These are phyloP conservation scores for Drosophila arawakana DNA, from an alignment of 1,140 invertebrate genomes.

Conservation along the genomic window DNA sequence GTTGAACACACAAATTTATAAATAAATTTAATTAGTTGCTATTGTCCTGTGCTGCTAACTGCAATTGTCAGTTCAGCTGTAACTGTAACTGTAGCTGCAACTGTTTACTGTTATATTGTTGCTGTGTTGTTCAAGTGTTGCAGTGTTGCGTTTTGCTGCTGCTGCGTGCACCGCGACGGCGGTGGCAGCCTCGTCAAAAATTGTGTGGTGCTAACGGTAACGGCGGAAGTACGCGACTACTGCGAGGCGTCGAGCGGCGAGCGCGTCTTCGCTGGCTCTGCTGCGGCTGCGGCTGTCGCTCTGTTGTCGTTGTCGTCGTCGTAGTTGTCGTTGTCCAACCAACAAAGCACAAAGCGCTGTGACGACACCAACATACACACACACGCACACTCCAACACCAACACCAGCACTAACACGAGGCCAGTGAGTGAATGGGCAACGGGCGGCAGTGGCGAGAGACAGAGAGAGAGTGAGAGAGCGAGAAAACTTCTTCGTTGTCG, in stretches of 20 bases:
- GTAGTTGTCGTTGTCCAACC: slow-evolving; percentile 53
- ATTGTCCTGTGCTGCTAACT: neutral
- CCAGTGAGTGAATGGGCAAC: slow-evolving; percentile 47
- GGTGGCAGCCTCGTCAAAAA: slow-evolving; percentile 46
- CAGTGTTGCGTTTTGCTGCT: slow-evolving; percentile 22
- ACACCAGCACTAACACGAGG: slow-evolving; percentile 28
- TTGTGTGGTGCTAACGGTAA: slow-evolving; percentile 79
- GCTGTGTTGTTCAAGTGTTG: neutral
- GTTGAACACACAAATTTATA: too few relatives aligned
- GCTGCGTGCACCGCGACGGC: slow-evolving; percentile 57
- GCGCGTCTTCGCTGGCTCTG: slow-evolving; percentile 73
- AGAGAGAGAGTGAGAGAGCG: slow-evolving; percentile 20
- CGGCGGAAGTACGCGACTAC: slow-evolving; percentile 81
- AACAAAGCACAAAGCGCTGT: slow-evolving; percentile 62
- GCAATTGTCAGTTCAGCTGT: slow-evolving; percentile 18
- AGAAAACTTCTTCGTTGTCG: slow-evolving; percentile 43
- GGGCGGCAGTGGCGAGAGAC: slow-evolving; percentile 28
- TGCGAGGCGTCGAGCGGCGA: slow-evolving; percentile 71
- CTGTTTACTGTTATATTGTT: slow-evolving; percentile 41
- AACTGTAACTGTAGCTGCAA: slow-evolving; percentile 42
- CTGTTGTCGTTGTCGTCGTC: slow-evolving; percentile 40
- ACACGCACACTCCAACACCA: slow-evolving; percentile 36
- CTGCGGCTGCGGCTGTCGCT: slow-evolving; percentile 67
- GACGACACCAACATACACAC: slow-evolving; percentile 35
- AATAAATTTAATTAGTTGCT: neutral